Evolutionary conservation across 2,888 invertebrate genomes (phyloP).

Genomic region (Luperina testacea): DNA sequence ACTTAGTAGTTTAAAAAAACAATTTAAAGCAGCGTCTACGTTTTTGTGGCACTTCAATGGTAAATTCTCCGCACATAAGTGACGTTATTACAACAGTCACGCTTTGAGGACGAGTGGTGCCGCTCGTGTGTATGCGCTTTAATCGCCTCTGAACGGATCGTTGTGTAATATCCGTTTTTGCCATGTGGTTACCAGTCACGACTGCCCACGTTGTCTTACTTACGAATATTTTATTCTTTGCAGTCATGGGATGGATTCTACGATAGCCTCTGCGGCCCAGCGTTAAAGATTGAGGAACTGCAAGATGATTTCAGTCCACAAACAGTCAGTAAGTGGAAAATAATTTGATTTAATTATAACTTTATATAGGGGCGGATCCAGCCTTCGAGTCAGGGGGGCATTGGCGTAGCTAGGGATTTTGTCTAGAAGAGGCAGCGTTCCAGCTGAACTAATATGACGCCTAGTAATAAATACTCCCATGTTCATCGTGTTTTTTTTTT

Average conservation of each 20-base stretch:
- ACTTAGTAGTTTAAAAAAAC: background rate
- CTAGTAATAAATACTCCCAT: too few relatives aligned
- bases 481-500: too few relatives aligned
- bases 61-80: background rate
- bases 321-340: constrained; percentile 73
- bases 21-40: background rate
- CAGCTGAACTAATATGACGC: too few relatives aligned
- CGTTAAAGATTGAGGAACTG: constrained; percentile 82
- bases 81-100: background rate
- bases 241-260: constrained; percentile 87
- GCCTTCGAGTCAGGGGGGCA: background rate
- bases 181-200: background rate
- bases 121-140: too few relatives aligned
- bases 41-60: background rate
- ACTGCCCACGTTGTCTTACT: background rate
- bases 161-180: background rate
- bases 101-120: background rate
- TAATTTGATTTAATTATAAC: background rate
- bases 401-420: background rate
- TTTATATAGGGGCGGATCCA: background rate
- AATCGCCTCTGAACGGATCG: background rate
- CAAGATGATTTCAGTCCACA: constrained; percentile 82
- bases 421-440: too few relatives aligned
- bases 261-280: constrained; percentile 78
- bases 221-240: constrained; percentile 26